phyloP scores from a whole-genome alignment of 2,888 invertebrate species.

The Artemia sp. region DNA sequence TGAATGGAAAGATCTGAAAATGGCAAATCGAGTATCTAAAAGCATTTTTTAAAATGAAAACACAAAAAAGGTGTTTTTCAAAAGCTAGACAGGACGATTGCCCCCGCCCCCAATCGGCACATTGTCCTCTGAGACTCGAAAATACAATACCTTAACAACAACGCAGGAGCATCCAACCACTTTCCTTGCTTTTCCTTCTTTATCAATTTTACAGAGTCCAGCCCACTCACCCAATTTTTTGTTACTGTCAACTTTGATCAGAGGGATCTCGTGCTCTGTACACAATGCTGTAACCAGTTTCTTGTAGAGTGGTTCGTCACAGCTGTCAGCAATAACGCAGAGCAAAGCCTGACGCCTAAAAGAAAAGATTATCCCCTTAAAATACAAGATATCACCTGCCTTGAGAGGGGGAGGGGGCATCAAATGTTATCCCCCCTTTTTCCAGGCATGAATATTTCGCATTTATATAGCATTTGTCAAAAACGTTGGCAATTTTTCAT shows the following conservation, averaged over 20 bases:
- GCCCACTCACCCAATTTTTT: constrained; percentile 99
- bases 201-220: constrained; percentile 97
- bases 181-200: constrained; percentile 95
- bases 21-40: too few species aligned
- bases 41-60: too few species aligned
- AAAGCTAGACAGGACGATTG: too few species aligned
- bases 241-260: constrained; percentile 94
- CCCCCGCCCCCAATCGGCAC: too few species aligned
- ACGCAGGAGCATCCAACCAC: constrained; percentile 96
- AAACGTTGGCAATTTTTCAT: too few species aligned
- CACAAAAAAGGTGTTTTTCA: too few species aligned
- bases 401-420: not conserved
- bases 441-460: too few species aligned
- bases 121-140: too few species aligned
- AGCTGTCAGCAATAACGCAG: constrained; percentile 92
- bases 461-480: too few species aligned
- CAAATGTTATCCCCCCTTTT: not conserved
- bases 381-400: constrained; percentile 18
- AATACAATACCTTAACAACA: constrained; percentile 58
- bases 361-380: constrained; percentile 25
- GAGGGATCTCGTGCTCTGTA: constrained; percentile 92
- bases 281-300: constrained; percentile 93
- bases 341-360: constrained; percentile 82
- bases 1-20: too few species aligned
- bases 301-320: constrained; percentile 93